Evolutionary conservation across 2,888 invertebrate species (phyloP).

Genomic region (Allygus modestus): DNA sequence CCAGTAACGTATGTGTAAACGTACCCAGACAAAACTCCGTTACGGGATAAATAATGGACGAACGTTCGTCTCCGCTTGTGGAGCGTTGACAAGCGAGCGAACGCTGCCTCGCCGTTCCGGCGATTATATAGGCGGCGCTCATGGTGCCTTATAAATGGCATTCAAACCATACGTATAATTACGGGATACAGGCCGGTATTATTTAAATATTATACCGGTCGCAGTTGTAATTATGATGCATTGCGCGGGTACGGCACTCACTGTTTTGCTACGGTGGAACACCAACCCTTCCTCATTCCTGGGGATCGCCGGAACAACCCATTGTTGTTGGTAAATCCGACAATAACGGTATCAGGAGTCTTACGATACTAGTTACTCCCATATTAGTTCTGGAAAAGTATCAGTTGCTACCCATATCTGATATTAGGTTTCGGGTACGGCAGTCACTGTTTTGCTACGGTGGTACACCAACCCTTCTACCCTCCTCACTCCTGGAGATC

Average conservation of each 20-base stretch:
- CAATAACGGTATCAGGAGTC: not conserved
- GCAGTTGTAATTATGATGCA: conserved; percentile 55
- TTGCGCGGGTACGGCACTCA: conserved; percentile 53
- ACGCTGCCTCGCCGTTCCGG: not conserved
- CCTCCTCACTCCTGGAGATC: too few relatives aligned
- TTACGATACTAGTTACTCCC: too few relatives aligned
- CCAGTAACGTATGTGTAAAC: too few relatives aligned
- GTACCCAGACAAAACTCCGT: too few relatives aligned
- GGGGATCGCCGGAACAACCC: not conserved
- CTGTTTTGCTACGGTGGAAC: not conserved
- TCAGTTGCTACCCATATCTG: too few relatives aligned
- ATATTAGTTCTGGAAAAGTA: too few relatives aligned
- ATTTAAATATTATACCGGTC: conserved; percentile 59
- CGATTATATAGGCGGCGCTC: conserved; percentile 56
- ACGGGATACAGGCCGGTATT: conserved; percentile 50
- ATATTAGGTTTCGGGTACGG: too few relatives aligned
- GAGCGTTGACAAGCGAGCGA: conserved; percentile 27
- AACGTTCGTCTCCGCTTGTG: not conserved
- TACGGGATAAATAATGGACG: too few relatives aligned
- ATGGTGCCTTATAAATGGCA: conserved; percentile 57
- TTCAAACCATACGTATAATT: conserved; percentile 49
- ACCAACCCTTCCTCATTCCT: conserved; percentile 34
- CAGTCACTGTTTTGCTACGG: too few relatives aligned
- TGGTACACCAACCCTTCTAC: too few relatives aligned
- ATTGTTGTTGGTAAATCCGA: conserved; percentile 6